Evolutionary conservation across 2,113 vertebrate genomes (phyloP), one percentile per base, ranked within the genome.

Genomic region (Pongo abelii): DNA sequence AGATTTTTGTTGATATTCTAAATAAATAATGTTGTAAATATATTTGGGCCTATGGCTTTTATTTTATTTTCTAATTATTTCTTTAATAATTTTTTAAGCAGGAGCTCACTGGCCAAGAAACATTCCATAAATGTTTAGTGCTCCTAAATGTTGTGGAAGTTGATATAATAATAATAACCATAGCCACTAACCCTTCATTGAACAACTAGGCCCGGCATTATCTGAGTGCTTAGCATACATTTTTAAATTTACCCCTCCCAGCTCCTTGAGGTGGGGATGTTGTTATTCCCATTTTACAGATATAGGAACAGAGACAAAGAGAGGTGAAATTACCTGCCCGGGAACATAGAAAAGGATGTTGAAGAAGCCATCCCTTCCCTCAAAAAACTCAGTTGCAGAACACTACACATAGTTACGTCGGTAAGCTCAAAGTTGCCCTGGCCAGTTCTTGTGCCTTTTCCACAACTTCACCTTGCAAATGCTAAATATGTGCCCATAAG

Each of bases 201-300:
- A 89, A 3, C 50, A 13, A 5, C 2, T n/a, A 8, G 20, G 72
- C 61, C 59, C 5, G 4, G 43, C 0, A 0, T n/a, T 11, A 2
- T 3, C 38, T 0, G 3, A 27, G 72, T 14, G 79, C 38, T 50
- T 3, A 23, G 23, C 2, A 1, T 18, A 14, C n/a, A 0, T 38
- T 77, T 55, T 69, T 9, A 1, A 0, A 3, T 10, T 74, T 25
- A 14, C 2, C 52, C 10, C 79, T 27, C 25, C 20, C 22, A 12
- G 0, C 8, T 59, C 9, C 55, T 88, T 14, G 40, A 70, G 38
- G 22, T 20, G 79, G 69, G 9, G 5, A 2, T 57, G 48, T 61
- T 52, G 1, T 30, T 67, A 35, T 23, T 40, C 40, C 59, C 7
- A 2, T 74, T 70, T 40, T 8, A 22, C 4, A 79, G 67, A 57